phyloP scores from a whole-genome alignment of 2,888 invertebrate species.

The Papilio protenor region DNA sequence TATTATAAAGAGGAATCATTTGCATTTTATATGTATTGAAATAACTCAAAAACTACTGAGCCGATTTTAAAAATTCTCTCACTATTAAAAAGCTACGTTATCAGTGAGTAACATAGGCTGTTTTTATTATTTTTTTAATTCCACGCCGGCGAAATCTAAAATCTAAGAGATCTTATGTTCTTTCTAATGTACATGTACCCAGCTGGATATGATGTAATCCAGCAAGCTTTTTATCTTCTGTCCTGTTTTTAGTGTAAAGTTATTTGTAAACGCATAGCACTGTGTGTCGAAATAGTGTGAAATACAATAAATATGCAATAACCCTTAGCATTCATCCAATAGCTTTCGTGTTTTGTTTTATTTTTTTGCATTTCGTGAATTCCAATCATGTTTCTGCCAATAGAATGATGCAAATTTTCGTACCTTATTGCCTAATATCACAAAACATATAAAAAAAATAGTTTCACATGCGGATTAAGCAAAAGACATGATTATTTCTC shows the following conservation, averaged over 20 bases:
- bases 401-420: neutral
- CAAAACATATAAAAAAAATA: neutral
- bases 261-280: neutral
- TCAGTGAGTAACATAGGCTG: too few relatives aligned
- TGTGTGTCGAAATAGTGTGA: neutral
- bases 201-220: neutral
- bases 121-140: too few relatives aligned
- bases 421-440: neutral
- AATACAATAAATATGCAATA: conserved; percentile 20
- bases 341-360: conserved; percentile 6
- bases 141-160: too few relatives aligned
- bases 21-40: too few relatives aligned
- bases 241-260: neutral
- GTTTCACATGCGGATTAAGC: neutral
- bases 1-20: too few relatives aligned
- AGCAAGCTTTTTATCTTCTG: neutral
- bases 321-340: conserved; percentile 22
- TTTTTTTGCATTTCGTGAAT: neutral
- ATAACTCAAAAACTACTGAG: too few relatives aligned
- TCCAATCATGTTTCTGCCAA: neutral
- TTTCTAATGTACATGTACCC: too few relatives aligned
- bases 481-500: neutral
- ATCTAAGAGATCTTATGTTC: too few relatives aligned
- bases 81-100: too few relatives aligned
- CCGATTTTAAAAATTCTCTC: too few relatives aligned